Evolutionary conservation across 2,888 invertebrate species (phyloP).

Genomic region (Mythimna pallens): DNA sequence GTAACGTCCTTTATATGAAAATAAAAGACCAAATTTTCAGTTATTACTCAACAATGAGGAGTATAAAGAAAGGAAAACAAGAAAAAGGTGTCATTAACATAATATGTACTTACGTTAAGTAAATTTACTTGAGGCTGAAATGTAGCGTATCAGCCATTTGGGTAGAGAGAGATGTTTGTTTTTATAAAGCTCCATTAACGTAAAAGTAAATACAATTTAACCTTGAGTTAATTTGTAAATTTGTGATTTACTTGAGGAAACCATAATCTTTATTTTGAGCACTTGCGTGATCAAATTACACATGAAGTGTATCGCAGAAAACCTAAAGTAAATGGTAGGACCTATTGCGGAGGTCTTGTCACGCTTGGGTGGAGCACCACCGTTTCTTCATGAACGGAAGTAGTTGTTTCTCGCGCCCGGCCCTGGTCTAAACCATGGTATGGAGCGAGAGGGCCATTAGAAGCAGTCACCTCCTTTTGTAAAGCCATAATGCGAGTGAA

Average conservation of each 20-base stretch:
- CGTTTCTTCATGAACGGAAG: no score
- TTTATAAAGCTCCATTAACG: conserved; percentile 36
- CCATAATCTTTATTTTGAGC: background rate
- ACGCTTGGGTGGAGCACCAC: no score
- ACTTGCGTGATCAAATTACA: background rate
- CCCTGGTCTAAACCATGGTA: no score
- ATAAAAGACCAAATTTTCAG: background rate
- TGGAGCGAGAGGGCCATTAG: no score
- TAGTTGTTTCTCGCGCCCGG: no score
- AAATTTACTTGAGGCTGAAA: conserved; percentile 41
- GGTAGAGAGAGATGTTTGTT: conserved; percentile 25
- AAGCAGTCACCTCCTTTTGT: no score
- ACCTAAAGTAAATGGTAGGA: no score
- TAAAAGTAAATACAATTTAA: conserved; percentile 30
- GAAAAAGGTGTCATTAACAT: conserved; percentile 34
- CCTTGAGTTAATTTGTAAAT: conserved; percentile 8
- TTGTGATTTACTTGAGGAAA: background rate
- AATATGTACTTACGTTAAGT: conserved; percentile 9
- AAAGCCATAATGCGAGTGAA: no score
- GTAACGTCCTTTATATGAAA: background rate
- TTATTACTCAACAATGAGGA: conserved; percentile 28
- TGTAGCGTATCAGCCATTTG: conserved; percentile 42
- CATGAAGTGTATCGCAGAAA: no score
- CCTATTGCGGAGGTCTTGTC: no score
- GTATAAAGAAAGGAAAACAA: conserved; percentile 12